Evolutionary conservation across 2,113 vertebrate species (phyloP).

Genomic region (Acrocephalus arundinaceus): DNA sequence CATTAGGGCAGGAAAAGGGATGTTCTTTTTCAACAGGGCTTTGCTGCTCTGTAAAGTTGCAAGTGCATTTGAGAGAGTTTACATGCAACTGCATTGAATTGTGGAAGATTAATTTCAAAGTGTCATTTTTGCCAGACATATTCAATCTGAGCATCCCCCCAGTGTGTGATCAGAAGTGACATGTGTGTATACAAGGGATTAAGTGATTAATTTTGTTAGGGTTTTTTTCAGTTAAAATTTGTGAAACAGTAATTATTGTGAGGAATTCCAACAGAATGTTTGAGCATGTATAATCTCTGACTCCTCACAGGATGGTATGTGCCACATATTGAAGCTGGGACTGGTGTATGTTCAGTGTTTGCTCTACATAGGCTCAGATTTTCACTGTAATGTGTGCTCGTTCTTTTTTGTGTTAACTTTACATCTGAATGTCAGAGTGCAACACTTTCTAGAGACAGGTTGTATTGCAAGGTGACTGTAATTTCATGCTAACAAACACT

Average conservation of each 20-base stretch:
- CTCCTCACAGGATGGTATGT: neutral
- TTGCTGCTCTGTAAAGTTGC: neutral
- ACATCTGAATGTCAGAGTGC: neutral
- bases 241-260: neutral
- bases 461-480: neutral
- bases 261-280: neutral
- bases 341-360: neutral
- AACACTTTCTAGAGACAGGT: neutral
- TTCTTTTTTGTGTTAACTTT: neutral
- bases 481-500: neutral
- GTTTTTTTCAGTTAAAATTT: neutral
- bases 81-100: neutral
- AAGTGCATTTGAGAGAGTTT: neutral
- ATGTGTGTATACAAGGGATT: neutral
- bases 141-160: neutral
- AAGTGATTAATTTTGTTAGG: neutral
- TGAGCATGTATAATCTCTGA: neutral
- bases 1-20: neutral
- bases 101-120: neutral
- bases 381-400: accelerated
- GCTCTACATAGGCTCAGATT: neutral
- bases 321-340: neutral
- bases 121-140: neutral
- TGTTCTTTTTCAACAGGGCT: neutral
- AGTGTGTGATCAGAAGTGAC: neutral